Base-by-base conservation (phyloP, 2,888 invertebrate species). In the Dasysyrphus tricinctus region DNA sequence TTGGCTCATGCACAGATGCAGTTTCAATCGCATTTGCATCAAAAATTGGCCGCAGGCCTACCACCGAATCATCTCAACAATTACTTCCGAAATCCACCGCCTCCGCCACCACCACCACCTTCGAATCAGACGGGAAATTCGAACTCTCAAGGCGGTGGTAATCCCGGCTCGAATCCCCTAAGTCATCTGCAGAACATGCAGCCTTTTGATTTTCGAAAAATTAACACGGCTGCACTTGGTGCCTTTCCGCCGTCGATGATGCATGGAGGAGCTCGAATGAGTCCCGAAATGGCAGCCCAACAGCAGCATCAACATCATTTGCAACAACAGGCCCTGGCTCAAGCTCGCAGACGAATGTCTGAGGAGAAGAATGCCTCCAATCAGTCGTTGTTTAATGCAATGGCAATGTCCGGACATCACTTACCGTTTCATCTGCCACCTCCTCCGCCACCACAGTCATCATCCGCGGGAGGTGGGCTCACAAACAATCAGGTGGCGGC, bases 111-210 rank as follows among this genome's bases (percentile, higher is more conserved):
- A 4, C 85, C 89, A 7, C 88, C 89, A 24, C 90, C 91, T 8
- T 88, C 90, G 47, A 89, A 90, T 63, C 90, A 90, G 75, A 88
- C 90, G 51, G 89, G 89, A 79, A 91, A 89, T 81, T 91, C 59
- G 47, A 76, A 57, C 32, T 54, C 42, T n/a, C 89, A 51, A 6
- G 74, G 80, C 8, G 37, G 87, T 9, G 82, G 88, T 3, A 82
- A 80, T 29, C 74, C 84, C 5, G 81, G 78, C 63, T 94, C 94
- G 90, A 95, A 95, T 93, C 98, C 98, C 4, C 93, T 98, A 88
- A 97, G 96, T 92, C 95, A 97, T 90, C 94, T 98, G 63, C 98
- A 98, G 93, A 98, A 96, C 90, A 98, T 98, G 98, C 98, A 98
- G 91, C 98, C 98, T 0, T 98, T 98, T 91, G 98, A 98, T 92